Evolutionary conservation across 1,140 invertebrate species (phyloP).

Genomic region (Rhagoletis zephyria): DNA sequence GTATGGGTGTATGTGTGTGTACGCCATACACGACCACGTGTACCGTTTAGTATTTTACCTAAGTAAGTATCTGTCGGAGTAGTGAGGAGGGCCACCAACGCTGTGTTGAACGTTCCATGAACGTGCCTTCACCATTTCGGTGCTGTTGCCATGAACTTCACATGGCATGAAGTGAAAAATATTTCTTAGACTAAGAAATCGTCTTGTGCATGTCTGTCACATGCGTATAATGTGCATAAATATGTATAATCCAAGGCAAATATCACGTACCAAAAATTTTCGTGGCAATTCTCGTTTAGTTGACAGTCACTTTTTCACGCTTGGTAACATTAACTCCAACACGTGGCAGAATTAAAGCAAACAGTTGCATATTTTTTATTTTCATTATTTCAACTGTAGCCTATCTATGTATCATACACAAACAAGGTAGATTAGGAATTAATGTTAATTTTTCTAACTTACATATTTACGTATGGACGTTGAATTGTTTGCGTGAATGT

Average conservation of each 20-base stretch:
- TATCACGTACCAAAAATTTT: constrained; percentile 18
- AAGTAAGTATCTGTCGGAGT: background rate
- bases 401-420: too few relatives aligned
- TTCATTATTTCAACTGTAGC: background rate
- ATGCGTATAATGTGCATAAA: background rate
- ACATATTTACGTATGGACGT: too few relatives aligned
- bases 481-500: too few relatives aligned
- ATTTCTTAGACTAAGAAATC: background rate
- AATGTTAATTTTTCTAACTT: too few relatives aligned
- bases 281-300: background rate
- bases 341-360: background rate
- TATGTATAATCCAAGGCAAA: background rate
- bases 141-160: too few relatives aligned
- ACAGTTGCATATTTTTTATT: background rate
- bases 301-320: background rate
- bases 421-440: too few relatives aligned
- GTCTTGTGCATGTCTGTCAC: background rate
- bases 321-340: background rate
- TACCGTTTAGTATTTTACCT: background rate
- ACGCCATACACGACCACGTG: background rate
- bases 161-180: too few relatives aligned
- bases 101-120: too few relatives aligned
- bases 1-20: background rate
- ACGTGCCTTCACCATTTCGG: too few relatives aligned
- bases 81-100: too few relatives aligned